phyloP scores from a whole-genome alignment of 2,888 invertebrate genomes.

The Folsomia manolachei region DNA sequence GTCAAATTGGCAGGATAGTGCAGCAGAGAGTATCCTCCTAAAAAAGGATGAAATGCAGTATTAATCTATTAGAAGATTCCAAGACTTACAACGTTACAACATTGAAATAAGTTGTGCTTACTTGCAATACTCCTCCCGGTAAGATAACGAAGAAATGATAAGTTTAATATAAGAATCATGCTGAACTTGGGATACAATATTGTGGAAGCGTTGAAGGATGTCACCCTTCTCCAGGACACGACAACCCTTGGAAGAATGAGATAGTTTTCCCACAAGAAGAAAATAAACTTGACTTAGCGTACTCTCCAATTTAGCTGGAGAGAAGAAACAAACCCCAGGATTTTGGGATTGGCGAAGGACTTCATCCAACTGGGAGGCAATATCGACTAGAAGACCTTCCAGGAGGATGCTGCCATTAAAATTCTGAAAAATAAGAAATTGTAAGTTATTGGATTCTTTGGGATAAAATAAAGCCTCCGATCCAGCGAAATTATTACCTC shows the following conservation, averaged over 20 bases:
- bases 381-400: slow-evolving; percentile 75
- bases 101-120: slow-evolving; percentile 16
- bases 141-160: slow-evolving; percentile 87
- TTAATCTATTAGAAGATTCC: not conserved
- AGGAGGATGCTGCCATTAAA: slow-evolving; percentile 57
- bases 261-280: slow-evolving; percentile 81
- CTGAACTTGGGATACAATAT: slow-evolving; percentile 62
- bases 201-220: slow-evolving; percentile 39
- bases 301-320: slow-evolving; percentile 77
- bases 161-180: slow-evolving; percentile 92
- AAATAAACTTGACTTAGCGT: slow-evolving; percentile 94
- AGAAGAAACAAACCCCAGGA: slow-evolving; percentile 79
- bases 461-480: too few relatives aligned
- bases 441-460: not conserved
- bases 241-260: slow-evolving; percentile 55
- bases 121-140: slow-evolving; percentile 58
- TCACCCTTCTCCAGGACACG: slow-evolving; percentile 77
- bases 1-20: slow-evolving; percentile 58
- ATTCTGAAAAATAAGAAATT: slow-evolving; percentile 29
- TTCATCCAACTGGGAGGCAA: slow-evolving; percentile 67
- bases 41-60: not conserved
- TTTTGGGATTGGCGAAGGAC: slow-evolving; percentile 70
- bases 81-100: not conserved
- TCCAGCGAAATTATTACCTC: too few relatives aligned
- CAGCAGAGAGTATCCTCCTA: slow-evolving; percentile 59